Evolutionary conservation across 2,888 invertebrate species (phyloP).

Genomic region (Drosophila multiciliata): DNA sequence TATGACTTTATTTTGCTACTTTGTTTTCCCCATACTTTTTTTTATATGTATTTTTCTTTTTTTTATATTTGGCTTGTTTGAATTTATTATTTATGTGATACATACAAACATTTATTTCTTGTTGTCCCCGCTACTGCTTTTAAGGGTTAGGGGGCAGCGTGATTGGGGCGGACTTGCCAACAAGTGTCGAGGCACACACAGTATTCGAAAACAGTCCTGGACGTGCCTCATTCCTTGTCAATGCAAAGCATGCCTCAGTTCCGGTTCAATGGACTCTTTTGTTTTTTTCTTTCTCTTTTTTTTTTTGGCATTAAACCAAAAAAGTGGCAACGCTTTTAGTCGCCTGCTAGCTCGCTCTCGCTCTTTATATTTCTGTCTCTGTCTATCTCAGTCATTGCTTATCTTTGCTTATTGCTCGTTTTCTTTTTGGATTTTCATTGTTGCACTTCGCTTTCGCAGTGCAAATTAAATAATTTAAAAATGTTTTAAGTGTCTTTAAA

Average conservation of each 20-base stretch:
- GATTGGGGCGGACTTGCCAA: conserved; percentile 24
- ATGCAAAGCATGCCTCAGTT: conserved; percentile 33
- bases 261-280: conserved; percentile 53
- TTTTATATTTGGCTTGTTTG: conserved; percentile 19
- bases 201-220: conserved; percentile 22
- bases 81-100: conserved; percentile 18
- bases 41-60: conserved; percentile 22
- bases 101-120: conserved; percentile 26
- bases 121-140: conserved; percentile 4
- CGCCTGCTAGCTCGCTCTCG: conserved; percentile 13
- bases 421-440: conserved; percentile 48
- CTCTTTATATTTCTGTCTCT: conserved; percentile 1
- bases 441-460: conserved; percentile 51
- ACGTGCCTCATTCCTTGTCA: conserved; percentile 18
- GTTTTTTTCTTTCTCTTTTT: neutral
- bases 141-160: conserved; percentile 8
- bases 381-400: conserved; percentile 7
- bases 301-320: conserved; percentile 48
- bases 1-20: conserved; percentile 42
- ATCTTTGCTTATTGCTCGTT: conserved; percentile 35
- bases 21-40: conserved; percentile 14
- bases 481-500: neutral
- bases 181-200: conserved; percentile 45
- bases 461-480: conserved; percentile 46
- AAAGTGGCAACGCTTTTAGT: conserved; percentile 44